Evolutionary conservation across 1,140 invertebrate genomes (phyloP), one percentile per base, ranked within the genome.

Genomic region (Ganaspis sp.): DNA sequence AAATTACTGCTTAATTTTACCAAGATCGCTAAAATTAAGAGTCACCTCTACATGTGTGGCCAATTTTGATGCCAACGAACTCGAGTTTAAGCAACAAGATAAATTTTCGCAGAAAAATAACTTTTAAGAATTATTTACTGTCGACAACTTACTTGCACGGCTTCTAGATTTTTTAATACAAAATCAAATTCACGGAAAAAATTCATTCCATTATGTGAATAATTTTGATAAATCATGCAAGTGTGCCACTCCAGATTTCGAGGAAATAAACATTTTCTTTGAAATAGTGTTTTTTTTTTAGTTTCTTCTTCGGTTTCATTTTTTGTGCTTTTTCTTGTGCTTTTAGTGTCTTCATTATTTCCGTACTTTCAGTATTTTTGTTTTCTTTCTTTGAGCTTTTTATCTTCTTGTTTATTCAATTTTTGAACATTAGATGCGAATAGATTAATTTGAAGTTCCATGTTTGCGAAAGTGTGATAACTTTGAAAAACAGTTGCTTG

Each of bases 31-130:
- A 64, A 64, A 64, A 64, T 64, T 26, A 29, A 26, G 23, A 64
- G 58, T 64, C 58, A 64, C n/a, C 9, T 34, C 58, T 29, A 29
- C 54, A 26, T 64, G 58, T 64, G 21, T n/a, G 58, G 21, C 58
- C 58, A 29, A 26, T 29, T 29, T 15, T 29, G 12, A 29, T 29
- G 58, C 26, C 58, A 64, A 29, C 23, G 58, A 64, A 64, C 58
- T 64, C 15, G 58, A 49, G 17, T 49, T 49, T 17, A 9, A 49
- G 8, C n/a, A 49, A 49, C 23, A n/a, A 29, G 15, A n/a, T 29
- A 29, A 34, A 64, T 64, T 64, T 64, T 29, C 15, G 23, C 3
- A 12, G 26, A 64, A 49, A 49, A 49, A 49, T 49, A 6, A 49
- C 45, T n/a, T 49, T 49, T 49, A 49, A 15, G 45, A 49, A 49